Percentiles rank a stretch among this genome's conserved stretches.
Conservation (phyloP, 2,797 vertebrate genomes). For the Darevskia nairensis region DNA sequence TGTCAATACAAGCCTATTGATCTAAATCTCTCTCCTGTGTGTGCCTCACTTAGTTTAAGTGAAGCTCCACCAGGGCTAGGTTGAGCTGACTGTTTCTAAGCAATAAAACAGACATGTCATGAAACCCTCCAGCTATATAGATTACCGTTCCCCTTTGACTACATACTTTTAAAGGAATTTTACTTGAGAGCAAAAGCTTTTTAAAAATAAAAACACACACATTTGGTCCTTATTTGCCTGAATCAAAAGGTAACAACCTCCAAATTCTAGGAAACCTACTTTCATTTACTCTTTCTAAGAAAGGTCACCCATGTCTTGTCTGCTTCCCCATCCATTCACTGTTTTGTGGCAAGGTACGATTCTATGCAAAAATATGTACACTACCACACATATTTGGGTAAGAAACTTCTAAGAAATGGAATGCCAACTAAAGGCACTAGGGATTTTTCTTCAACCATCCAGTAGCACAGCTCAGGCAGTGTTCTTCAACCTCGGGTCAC, state of each 20-base stretch:
- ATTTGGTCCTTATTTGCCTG: neutral
- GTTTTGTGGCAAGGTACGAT: neutral
- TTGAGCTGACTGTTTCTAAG: constrained; percentile 21
- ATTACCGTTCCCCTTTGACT: neutral
- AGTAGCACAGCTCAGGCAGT: neutral
- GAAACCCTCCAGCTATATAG: neutral
- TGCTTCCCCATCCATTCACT: neutral
- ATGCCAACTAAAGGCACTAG: neutral
- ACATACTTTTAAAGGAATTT: constrained; percentile 8
- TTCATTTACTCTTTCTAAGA: neutral
- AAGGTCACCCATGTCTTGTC: neutral
- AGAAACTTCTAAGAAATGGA: neutral
- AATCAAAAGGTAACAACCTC: neutral
- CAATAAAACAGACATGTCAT: constrained; percentile 16
- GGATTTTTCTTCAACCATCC: neutral
- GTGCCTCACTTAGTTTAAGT: constrained; percentile 15
- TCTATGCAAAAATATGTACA: neutral
- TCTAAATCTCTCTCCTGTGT: neutral
- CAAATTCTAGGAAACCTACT: neutral
- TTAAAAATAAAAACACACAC: neutral
- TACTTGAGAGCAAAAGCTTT: neutral
- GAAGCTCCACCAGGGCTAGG: neutral
- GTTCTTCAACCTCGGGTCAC: no score
- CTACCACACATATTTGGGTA: neutral
- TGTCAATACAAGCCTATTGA: constrained; percentile 26